phyloP scores from a whole-genome alignment of 37 sponge, comb jelly and placozoan species.

The Sycon ciliatum region DNA sequence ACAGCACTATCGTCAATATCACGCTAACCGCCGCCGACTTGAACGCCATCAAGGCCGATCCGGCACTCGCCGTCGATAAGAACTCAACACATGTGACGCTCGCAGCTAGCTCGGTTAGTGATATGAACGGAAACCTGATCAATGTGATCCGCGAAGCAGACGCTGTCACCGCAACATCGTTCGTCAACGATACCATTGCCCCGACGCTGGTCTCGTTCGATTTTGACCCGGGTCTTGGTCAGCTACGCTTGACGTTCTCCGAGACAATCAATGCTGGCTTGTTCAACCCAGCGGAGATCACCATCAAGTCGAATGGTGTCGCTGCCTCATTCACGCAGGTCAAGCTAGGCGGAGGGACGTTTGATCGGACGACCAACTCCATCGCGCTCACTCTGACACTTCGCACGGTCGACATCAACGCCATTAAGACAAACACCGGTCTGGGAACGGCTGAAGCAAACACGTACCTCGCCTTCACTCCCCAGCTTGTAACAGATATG shows the following conservation, averaged over 20 bases:
- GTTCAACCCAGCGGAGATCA: slow-evolving; percentile 35
- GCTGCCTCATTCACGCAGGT: too few relatives aligned
- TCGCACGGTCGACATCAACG: slow-evolving; percentile 42
- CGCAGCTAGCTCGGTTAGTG: neutral
- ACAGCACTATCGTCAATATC: slow-evolving; percentile 31
- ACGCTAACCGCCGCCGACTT: neutral
- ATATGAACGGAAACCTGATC: slow-evolving; percentile 1
- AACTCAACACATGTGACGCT: too few relatives aligned
- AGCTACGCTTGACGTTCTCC: slow-evolving; percentile 42
- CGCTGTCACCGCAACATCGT: slow-evolving; percentile 1
- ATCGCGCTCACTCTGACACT: too few relatives aligned
- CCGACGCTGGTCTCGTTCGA: neutral
- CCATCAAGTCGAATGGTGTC: too few relatives aligned
- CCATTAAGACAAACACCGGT: slow-evolving; percentile 41
- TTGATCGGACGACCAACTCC: too few relatives aligned
- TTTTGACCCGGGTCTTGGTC: neutral
- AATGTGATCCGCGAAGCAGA: neutral
- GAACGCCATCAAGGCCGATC: slow-evolving; percentile 15
- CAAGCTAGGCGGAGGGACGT: too few relatives aligned
- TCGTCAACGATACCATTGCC: neutral
- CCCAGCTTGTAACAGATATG: slow-evolving; percentile 58
- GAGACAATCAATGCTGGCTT: slow-evolving; percentile 61
- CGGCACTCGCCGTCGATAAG: slow-evolving; percentile 35
- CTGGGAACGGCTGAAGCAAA: slow-evolving; percentile 32
- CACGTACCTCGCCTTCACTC: slow-evolving; percentile 46